Evolutionary conservation across 2,888 invertebrate species (phyloP).

Genomic region (Drosophila yooni): DNA sequence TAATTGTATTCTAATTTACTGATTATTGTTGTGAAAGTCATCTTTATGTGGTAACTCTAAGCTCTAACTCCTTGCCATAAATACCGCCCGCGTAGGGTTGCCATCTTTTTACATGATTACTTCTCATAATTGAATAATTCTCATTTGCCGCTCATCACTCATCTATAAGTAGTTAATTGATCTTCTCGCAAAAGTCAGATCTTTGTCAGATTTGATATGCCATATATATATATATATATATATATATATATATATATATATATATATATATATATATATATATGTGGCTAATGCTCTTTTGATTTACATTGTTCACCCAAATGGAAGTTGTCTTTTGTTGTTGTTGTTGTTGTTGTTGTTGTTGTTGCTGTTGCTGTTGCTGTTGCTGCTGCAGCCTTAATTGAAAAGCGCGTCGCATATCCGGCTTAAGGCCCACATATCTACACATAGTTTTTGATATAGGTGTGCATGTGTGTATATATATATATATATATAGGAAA

Average conservation of each 20-base stretch:
- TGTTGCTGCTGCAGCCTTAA: conserved; percentile 44
- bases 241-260: neutral
- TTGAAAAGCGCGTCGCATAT: conserved; percentile 81
- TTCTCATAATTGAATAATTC: neutral
- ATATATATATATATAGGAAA: neutral
- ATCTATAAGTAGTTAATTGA: neutral
- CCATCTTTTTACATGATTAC: neutral
- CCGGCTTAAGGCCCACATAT: conserved; percentile 57
- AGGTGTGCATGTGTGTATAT: conserved; percentile 25
- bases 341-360: neutral
- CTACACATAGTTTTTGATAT: conserved; percentile 13
- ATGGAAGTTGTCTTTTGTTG: conserved; percentile 21
- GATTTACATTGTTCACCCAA: conserved; percentile 36
- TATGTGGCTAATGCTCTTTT: conserved; percentile 3
- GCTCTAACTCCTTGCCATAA: neutral
- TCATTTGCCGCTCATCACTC: neutral
- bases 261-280: neutral
- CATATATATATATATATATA: neutral
- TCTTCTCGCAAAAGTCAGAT: neutral
- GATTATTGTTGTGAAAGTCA: neutral
- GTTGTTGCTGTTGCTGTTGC: neutral
- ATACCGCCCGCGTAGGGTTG: neutral
- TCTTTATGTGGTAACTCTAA: neutral
- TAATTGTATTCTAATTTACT: neutral
- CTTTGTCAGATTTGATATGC: neutral